Evolutionary conservation across 2,797 vertebrate species (phyloP).

Genomic region (Glyptemys insculpta): DNA sequence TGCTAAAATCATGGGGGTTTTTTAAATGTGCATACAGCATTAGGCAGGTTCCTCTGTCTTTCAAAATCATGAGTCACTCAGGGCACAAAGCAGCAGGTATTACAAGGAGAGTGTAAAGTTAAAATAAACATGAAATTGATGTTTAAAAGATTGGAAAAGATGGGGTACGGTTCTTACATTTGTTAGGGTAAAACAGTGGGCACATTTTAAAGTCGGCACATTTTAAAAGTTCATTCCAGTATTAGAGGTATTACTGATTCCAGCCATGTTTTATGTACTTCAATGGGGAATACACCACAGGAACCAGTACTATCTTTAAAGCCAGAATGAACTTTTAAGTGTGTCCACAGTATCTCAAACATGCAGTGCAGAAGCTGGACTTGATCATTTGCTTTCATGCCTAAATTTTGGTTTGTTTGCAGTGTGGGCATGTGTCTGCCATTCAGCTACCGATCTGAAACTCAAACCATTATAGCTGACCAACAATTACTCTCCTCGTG

Average conservation of each 20-base stretch:
- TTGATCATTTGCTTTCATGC: neutral
- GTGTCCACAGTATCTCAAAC: neutral
- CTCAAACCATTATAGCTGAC: neutral
- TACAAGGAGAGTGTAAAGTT: neutral
- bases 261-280: neutral
- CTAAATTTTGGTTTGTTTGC: neutral
- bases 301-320: neutral
- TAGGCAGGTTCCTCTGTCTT: neutral
- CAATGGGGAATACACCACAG: neutral
- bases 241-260: neutral
- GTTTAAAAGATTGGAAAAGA: neutral
- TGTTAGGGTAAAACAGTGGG: neutral
- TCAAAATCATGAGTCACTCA: neutral
- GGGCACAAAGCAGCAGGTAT: neutral
- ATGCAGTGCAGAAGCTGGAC: neutral
- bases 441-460: neutral
- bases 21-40: neutral
- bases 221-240: neutral
- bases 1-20: neutral
- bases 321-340: neutral
- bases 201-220: neutral
- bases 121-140: neutral
- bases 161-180: neutral
- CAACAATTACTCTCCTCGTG: neutral
- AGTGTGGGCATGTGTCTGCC: neutral